Evolutionary conservation across 2,113 vertebrate species (phyloP).

Genomic region (Poeciliopsis retropinna): DNA sequence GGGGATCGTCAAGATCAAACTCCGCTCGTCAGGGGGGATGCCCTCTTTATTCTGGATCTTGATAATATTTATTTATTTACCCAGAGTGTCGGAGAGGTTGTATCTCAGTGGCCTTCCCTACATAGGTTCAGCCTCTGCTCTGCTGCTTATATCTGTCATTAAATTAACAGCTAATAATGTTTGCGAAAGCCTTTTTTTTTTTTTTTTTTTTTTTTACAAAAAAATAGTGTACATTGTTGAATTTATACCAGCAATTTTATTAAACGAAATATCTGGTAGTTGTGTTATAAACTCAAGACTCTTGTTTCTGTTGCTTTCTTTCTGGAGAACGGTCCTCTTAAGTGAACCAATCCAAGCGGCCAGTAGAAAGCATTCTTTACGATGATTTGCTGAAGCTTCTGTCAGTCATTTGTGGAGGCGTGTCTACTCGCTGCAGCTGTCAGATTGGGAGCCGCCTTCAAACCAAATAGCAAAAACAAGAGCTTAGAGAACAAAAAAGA

Average conservation of each 20-base stretch:
- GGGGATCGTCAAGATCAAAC: no score
- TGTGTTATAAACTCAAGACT: neutral
- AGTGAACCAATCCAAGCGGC: conserved; percentile 34
- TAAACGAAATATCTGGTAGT: neutral
- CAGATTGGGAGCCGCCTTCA: conserved; percentile 16
- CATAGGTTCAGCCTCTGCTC: conserved; percentile 10
- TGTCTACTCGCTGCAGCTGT: conserved; percentile 52
- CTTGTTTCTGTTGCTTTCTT: neutral
- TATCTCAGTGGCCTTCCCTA: neutral
- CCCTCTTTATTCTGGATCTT: no score
- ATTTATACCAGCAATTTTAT: neutral
- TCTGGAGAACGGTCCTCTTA: neutral
- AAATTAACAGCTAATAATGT: neutral
- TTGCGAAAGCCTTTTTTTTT: neutral
- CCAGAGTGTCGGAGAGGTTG: no score
- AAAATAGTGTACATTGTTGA: neutral
- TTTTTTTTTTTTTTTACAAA: neutral
- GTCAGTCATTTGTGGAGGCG: conserved; percentile 42
- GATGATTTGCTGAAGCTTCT: conserved; percentile 28
- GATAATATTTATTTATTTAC: no score
- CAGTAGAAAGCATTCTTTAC: fast-evolving
- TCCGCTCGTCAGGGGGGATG: no score
- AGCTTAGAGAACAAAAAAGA: neutral
- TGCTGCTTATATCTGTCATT: no score
- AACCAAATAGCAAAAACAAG: conserved; percentile 23